Evolutionary conservation across 2,797 vertebrate genomes (phyloP).

Genomic region (Trematomus bernacchii): DNA sequence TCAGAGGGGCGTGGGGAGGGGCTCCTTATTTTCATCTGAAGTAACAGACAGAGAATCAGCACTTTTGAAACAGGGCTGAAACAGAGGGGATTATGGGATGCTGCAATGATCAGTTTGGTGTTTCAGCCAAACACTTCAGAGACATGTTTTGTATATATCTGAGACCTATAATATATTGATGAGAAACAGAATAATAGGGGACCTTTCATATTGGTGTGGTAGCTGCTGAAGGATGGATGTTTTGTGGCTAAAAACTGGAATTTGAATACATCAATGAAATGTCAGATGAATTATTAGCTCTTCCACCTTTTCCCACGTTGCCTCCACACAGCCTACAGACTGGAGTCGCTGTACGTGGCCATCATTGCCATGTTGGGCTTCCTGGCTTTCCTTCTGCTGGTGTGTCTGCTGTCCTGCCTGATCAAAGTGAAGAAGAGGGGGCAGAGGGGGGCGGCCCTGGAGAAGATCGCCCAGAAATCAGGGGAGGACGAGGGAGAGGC

Average conservation of each 20-base stretch:
- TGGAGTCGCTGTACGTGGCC: constrained; percentile 83
- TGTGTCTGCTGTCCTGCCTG: constrained; percentile 86
- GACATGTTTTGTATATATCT: too few species aligned
- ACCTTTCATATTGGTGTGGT: too few species aligned
- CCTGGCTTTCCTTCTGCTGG: constrained; percentile 85
- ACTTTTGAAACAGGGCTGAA: too few species aligned
- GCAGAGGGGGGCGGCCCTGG: constrained; percentile 80
- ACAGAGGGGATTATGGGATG: too few species aligned
- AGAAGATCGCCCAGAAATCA: constrained; percentile 84
- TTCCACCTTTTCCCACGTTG: constrained; percentile 27
- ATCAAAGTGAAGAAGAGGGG: constrained; percentile 86
- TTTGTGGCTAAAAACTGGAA: constrained; percentile 12
- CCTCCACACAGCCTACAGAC: constrained; percentile 75
- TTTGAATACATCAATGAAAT: constrained; percentile 42
- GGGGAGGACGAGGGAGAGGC: constrained; percentile 85
- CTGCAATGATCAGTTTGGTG: too few species aligned
- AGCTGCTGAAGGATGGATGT: too few species aligned
- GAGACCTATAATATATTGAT: too few species aligned
- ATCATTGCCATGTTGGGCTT: constrained; percentile 85
- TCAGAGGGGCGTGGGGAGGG: too few species aligned
- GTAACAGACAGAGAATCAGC: too few species aligned
- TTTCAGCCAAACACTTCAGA: too few species aligned
- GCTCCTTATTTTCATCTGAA: too few species aligned
- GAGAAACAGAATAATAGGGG: too few species aligned
- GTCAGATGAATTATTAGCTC: constrained; percentile 52